A percentile compares a stretch with the other conserved stretches of the same genome.
phyloP scores from a whole-genome alignment of 2,797 vertebrate genomes.

The Spheniscus humboldti region DNA sequence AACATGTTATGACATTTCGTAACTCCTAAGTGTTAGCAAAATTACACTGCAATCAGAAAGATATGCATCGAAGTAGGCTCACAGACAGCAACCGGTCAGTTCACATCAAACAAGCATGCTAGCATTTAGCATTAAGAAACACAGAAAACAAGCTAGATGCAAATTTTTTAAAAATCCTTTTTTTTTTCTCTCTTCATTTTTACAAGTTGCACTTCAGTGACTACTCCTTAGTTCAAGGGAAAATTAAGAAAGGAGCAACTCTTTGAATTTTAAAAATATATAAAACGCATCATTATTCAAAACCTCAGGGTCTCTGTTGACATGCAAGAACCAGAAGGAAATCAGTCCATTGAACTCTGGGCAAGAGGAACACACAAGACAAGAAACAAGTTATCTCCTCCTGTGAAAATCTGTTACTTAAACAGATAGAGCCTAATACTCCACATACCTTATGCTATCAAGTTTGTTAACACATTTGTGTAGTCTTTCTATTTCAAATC shows the following conservation, averaged over 20 bases:
- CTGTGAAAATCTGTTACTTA: not conserved
- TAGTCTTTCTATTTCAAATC: not conserved
- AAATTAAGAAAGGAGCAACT: not conserved
- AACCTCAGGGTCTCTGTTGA: not conserved
- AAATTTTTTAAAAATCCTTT: fast-evolving
- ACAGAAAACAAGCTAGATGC: not conserved
- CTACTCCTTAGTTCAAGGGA: not conserved
- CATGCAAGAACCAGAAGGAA: not conserved
- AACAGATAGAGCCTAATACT: not conserved
- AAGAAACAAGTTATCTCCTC: not conserved
- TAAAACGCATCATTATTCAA: not conserved
- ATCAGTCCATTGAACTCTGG: not conserved
- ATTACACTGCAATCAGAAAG: not conserved
- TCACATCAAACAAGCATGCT: not conserved
- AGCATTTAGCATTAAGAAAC: not conserved
- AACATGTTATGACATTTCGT: not conserved
- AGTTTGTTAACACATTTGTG: not conserved
- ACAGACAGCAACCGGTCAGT: not conserved
- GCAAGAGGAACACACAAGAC: not conserved
- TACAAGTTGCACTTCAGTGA: not conserved
- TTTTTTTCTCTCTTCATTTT: not conserved
- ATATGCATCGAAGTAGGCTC: not conserved
- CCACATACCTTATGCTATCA: not conserved
- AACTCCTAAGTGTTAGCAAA: not conserved
- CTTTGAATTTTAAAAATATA: not conserved